These are phyloP conservation scores for Apodemus speciosus DNA, from an alignment of 2,113 vertebrate genomes.

Conservation along the genomic window DNA sequence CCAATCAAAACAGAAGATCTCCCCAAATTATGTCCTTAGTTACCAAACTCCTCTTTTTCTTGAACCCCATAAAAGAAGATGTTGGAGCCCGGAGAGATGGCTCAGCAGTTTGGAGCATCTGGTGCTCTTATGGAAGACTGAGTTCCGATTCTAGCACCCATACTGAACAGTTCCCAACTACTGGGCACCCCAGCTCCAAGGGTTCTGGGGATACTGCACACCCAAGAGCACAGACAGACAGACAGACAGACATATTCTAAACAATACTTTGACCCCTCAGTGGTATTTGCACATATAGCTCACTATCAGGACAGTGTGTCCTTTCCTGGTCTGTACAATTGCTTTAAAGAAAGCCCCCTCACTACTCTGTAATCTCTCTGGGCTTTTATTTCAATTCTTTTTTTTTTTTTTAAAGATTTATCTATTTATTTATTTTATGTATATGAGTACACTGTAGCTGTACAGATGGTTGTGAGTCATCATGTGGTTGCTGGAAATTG, in stretches of 20 bases:
- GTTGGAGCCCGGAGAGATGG: not conserved
- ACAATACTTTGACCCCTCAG: not conserved
- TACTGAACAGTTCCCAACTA: not conserved
- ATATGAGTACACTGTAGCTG: too few species aligned
- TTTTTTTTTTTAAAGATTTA: too few species aligned
- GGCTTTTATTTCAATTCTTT: not conserved
- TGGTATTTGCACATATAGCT: not conserved
- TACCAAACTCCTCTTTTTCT: not conserved
- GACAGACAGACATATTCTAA: rapidly evolving
- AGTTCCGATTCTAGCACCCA: not conserved
- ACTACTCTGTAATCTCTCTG: not conserved
- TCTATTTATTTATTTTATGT: too few species aligned
- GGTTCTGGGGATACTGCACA: not conserved
- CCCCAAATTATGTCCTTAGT: not conserved
- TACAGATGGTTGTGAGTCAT: too few species aligned
- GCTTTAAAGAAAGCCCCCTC: not conserved
- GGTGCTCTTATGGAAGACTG: not conserved
- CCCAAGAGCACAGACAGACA: not conserved
- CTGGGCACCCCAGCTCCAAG: not conserved
- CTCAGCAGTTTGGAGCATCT: not conserved
- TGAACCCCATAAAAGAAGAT: not conserved
- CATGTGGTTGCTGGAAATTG: too few species aligned
- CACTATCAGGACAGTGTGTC: too few species aligned
- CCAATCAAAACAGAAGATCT: not conserved
- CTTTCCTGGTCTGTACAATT: not conserved